Conservation (phyloP, 2,113 vertebrate genomes). For the Alexandromys fortis region DNA sequence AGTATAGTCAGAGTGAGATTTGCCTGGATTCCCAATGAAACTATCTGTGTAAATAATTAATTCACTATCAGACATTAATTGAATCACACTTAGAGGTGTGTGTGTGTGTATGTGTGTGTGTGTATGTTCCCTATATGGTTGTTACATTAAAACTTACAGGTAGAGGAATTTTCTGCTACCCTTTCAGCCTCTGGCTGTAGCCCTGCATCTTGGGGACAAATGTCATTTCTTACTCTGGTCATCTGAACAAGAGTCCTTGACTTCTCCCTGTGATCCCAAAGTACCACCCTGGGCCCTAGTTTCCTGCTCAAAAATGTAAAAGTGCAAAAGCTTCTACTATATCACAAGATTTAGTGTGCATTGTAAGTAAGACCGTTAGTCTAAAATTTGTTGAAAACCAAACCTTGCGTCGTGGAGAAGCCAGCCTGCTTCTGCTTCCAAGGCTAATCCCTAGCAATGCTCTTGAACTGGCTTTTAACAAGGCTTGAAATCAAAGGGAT, state of each 20-base stretch:
- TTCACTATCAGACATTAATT: not conserved
- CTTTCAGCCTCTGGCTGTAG: not conserved
- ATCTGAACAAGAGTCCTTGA: not conserved
- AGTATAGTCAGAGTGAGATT: not conserved
- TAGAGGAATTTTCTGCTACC: not conserved
- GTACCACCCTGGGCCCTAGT: not conserved
- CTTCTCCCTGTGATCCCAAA: not conserved
- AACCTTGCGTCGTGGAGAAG: not conserved
- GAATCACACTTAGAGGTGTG: not conserved
- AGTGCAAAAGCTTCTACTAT: constrained; percentile 1
- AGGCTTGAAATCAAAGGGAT: not conserved
- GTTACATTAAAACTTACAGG: not conserved
- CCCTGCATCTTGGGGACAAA: not conserved
- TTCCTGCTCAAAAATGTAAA: not conserved
- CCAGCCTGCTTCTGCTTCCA: not conserved
- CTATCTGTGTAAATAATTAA: not conserved
- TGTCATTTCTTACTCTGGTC: not conserved
- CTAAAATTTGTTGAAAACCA: constrained; percentile 9
- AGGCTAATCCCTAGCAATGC: not conserved
- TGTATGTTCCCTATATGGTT: not conserved
- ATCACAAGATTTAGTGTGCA: not conserved
- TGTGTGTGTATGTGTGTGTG: not conserved
- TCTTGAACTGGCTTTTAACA: not conserved
- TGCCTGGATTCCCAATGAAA: not conserved
- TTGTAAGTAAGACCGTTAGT: not conserved